Evolutionary conservation across 2,113 vertebrate genomes (phyloP).

Genomic region (Callipepla squamata): DNA sequence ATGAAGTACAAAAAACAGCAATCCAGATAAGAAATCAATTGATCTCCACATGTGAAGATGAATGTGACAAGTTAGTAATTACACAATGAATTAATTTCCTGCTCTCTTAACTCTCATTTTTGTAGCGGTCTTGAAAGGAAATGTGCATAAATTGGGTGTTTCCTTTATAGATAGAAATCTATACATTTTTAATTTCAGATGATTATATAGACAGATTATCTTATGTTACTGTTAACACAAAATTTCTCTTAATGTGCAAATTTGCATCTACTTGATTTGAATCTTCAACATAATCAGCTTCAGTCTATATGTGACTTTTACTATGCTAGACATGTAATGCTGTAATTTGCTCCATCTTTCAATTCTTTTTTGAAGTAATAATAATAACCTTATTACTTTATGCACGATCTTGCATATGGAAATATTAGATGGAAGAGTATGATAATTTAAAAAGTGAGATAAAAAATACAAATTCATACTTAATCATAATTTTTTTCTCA

Average conservation of each 20-base stretch:
- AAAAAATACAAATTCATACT: background rate
- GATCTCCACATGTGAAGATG: background rate
- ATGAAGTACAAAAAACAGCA: background rate
- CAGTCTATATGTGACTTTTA: background rate
- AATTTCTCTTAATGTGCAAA: background rate
- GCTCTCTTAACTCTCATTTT: background rate
- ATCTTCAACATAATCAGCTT: background rate
- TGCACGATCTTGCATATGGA: background rate
- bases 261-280: background rate
- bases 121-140: background rate
- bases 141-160: rapidly evolving
- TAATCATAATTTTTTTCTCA: background rate
- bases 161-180: background rate
- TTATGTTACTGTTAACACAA: rapidly evolving
- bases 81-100: background rate
- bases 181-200: background rate
- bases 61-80: background rate
- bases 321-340: background rate
- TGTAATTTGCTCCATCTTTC: background rate
- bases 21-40: background rate
- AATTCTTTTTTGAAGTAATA: background rate
- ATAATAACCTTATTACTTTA: background rate
- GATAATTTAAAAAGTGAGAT: background rate
- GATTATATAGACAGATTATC: background rate
- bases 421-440: background rate